These are phyloP conservation scores for Hipposideros larvatus DNA, from an alignment of 2,797 vertebrate genomes.

Conservation along the genomic window DNA sequence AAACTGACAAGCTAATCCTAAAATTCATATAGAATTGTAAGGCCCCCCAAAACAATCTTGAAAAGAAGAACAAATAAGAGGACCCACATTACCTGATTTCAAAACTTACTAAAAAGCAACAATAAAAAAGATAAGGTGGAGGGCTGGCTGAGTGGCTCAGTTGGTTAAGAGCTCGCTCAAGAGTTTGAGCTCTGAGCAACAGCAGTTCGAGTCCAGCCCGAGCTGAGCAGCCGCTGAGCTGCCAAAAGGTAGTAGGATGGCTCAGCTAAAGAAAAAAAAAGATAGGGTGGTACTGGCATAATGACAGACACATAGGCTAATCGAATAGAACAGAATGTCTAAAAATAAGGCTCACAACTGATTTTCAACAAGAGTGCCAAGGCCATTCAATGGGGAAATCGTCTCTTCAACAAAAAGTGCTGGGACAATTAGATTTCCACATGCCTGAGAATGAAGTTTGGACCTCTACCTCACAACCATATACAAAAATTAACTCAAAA, in stretches of 20 bases:
- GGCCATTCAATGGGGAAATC: not conserved
- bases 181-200: too few relatives aligned
- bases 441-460: not conserved
- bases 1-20: conserved; percentile 24
- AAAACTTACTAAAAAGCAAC: conserved; percentile 18
- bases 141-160: too few relatives aligned
- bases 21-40: conserved; percentile 26
- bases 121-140: not conserved
- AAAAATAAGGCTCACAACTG: conserved; percentile 32
- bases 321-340: not conserved
- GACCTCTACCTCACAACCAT: not conserved
- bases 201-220: too few relatives aligned
- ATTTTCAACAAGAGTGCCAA: conserved; percentile 25
- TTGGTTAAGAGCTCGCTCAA: too few relatives aligned
- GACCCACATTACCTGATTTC: not conserved
- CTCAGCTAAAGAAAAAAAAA: too few relatives aligned
- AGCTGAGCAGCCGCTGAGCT: too few relatives aligned
- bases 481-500: conserved; percentile 28
- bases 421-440: not conserved
- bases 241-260: too few relatives aligned
- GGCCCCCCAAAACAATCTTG: not conserved
- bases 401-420: conserved; percentile 28
- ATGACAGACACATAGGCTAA: not conserved
- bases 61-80: conserved; percentile 36
- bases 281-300: not conserved